Percentiles rank a stretch among this genome's conserved stretches.
These are phyloP conservation scores for Dasypus novemcinctus DNA, from an alignment of 2,113 vertebrate genomes.

Conservation along the genomic window DNA sequence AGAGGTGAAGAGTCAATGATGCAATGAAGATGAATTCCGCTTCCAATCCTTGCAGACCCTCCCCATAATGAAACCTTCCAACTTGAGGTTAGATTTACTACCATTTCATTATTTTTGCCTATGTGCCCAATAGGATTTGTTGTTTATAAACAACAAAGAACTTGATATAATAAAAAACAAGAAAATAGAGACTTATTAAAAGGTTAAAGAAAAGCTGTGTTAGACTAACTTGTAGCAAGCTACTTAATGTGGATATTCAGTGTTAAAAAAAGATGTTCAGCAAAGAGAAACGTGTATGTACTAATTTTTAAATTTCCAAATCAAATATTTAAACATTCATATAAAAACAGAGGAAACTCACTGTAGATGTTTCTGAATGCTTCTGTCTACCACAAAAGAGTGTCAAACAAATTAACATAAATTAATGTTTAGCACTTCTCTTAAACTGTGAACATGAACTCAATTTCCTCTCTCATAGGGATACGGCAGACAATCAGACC, in stretches of 20 bases:
- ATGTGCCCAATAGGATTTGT: background rate
- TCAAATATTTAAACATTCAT: background rate
- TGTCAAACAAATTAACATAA: background rate
- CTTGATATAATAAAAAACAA: too few relatives aligned
- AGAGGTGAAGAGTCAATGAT: background rate
- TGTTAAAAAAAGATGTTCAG: too few relatives aligned
- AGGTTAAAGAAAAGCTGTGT: too few relatives aligned
- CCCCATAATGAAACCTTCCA: background rate
- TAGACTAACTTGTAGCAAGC: too few relatives aligned
- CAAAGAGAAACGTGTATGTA: background rate
- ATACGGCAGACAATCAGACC: conserved; percentile 29
- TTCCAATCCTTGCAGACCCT: too few relatives aligned
- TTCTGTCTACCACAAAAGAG: background rate
- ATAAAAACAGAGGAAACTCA: background rate
- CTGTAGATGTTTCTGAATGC: background rate
- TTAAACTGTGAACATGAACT: background rate
- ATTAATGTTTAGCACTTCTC: background rate
- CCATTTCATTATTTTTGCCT: background rate
- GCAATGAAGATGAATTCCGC: too few relatives aligned
- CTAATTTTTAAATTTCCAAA: background rate
- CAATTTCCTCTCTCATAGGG: background rate
- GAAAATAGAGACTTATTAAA: too few relatives aligned
- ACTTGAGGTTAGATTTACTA: background rate
- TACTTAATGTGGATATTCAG: too few relatives aligned
- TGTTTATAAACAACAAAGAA: too few relatives aligned